phyloP scores from a whole-genome alignment of 2,797 vertebrate genomes.

The Hydrophis major region DNA sequence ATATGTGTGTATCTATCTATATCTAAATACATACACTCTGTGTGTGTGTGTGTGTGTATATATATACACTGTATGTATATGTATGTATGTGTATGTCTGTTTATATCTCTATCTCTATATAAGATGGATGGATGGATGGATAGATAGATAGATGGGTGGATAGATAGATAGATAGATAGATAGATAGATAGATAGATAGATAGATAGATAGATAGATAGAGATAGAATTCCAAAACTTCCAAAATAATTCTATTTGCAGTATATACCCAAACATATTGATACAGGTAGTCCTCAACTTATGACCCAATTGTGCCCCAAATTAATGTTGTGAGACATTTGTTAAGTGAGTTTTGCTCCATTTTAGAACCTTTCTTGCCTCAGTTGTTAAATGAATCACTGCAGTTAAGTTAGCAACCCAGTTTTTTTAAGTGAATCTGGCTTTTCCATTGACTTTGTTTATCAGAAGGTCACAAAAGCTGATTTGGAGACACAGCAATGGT shows the following conservation, averaged over 20 bases:
- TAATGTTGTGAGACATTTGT: neutral
- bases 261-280: neutral
- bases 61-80: too few relatives aligned
- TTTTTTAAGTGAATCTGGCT: neutral
- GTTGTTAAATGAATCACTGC: neutral
- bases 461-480: neutral
- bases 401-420: neutral
- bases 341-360: neutral
- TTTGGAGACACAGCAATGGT: neutral
- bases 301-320: neutral
- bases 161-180: too few relatives aligned
- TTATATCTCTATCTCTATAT: too few relatives aligned
- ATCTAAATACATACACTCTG: neutral
- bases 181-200: too few relatives aligned
- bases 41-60: accelerated
- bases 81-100: too few relatives aligned
- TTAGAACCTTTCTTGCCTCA: neutral
- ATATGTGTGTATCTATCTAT: too few relatives aligned
- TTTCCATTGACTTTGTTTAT: neutral
- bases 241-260: neutral
- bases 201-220: too few relatives aligned
- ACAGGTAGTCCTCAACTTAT: neutral
- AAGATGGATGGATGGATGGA: too few relatives aligned
- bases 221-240: too few relatives aligned
- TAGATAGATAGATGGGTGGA: too few relatives aligned